Evolutionary conservation across 2,888 invertebrate species (phyloP).

Genomic region (Bibio marci): DNA sequence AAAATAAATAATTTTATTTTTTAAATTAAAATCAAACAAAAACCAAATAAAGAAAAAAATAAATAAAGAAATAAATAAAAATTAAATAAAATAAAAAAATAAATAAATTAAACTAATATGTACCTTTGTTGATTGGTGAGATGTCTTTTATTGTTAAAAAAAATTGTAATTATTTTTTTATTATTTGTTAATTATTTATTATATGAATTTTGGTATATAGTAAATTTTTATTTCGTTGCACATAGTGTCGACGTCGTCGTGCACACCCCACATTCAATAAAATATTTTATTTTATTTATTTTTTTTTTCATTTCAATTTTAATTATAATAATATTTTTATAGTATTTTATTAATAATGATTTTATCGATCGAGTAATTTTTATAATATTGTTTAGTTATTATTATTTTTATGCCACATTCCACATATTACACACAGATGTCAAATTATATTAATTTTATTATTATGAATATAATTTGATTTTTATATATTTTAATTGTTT

Average conservation of each 20-base stretch:
- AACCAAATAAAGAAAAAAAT: slow-evolving; percentile 2
- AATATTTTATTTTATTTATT: no score
- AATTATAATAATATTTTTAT: no score
- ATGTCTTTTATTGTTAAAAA: slow-evolving; percentile 20
- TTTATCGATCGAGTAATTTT: no score
- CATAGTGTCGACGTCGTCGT: no score
- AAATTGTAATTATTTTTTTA: background rate
- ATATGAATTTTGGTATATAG: slow-evolving; percentile 1
- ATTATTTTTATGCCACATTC: slow-evolving; percentile 8
- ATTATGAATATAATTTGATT: slow-evolving; percentile 4
- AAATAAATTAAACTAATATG: slow-evolving; percentile 12
- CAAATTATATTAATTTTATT: slow-evolving; percentile 3
- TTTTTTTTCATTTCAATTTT: no score
- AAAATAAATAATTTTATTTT: background rate
- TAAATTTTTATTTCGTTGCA: slow-evolving; percentile 4
- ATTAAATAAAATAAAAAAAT: slow-evolving; percentile 3
- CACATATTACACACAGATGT: no score
- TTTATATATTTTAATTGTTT: slow-evolving; percentile 7
- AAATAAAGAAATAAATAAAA: slow-evolving; percentile 7
- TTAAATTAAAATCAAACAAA: background rate
- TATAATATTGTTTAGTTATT: no score
- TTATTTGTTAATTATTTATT: background rate
- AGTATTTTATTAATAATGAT: no score
- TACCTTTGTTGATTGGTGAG: slow-evolving; percentile 31
- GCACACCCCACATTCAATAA: no score